Evolutionary conservation across 1,140 invertebrate species (phyloP).

Genomic region (Episyrphus balteatus): DNA sequence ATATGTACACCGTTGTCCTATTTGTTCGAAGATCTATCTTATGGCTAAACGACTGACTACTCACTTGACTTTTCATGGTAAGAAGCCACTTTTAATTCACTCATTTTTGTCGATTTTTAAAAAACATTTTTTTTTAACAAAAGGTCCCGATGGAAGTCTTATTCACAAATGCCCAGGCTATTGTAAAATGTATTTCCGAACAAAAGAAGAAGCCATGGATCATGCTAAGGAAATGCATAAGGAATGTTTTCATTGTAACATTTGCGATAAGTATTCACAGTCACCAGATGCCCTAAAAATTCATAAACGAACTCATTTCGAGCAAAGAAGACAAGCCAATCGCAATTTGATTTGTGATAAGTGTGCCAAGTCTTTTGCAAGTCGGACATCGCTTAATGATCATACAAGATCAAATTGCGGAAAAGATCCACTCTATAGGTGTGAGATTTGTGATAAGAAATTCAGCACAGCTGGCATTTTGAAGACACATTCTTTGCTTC

Average conservation of each 20-base stretch:
- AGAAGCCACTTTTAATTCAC: background rate
- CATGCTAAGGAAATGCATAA: constrained; percentile 32
- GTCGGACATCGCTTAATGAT: constrained; percentile 29
- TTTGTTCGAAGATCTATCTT: constrained; percentile 30
- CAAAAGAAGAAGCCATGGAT: constrained; percentile 27
- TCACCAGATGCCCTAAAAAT: constrained; percentile 30
- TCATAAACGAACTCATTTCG: constrained; percentile 23
- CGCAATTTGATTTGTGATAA: constrained; percentile 37
- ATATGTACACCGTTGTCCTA: constrained; percentile 29
- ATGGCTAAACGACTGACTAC: constrained; percentile 29
- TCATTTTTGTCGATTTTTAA: background rate
- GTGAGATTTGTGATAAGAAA: constrained; percentile 33
- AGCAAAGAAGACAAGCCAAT: constrained; percentile 9
- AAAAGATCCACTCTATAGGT: constrained; percentile 27
- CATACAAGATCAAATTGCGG: constrained; percentile 37
- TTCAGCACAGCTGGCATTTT: constrained; percentile 34
- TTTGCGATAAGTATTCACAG: constrained; percentile 37
- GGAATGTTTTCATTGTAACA: constrained; percentile 34
- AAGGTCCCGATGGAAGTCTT: constrained; percentile 20
- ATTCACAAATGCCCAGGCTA: constrained; percentile 36
- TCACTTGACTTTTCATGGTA: constrained; percentile 27
- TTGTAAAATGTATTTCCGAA: constrained; percentile 32
- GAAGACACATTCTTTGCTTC: constrained; percentile 35
- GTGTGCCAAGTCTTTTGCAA: constrained; percentile 36
- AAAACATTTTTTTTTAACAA: too few relatives aligned